Evolutionary conservation across 2,113 vertebrate genomes (phyloP), one percentile per base, ranked within the genome.

Genomic region (Gobio gobio): DNA sequence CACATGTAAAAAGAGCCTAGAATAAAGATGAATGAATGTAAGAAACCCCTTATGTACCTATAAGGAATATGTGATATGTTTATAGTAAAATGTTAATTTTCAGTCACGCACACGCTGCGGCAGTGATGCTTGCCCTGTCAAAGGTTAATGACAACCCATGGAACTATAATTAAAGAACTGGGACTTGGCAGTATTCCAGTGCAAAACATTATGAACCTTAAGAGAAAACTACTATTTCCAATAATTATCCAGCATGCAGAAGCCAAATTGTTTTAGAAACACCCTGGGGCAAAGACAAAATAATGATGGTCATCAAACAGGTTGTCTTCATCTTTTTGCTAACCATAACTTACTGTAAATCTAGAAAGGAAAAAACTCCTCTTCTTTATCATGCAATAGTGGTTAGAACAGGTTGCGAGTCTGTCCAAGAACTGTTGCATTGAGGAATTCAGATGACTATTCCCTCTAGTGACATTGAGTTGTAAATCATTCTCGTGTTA

Each of bases 101-200:
- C 73, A 51, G 47, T 77, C 47, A 51, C 33, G 74, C 49, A 77
- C 49, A 36, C 2, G 49, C 74, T 77, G 61, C 5, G 18, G 10
- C 61, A 77, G 14, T 51, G n/a, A 82, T 22, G 54, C 77, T 61
- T 61, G 70, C 36, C 24, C 49, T 43, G 88, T 59, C 82, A 36
- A 33, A 89, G 87, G 89, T 91, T 91, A 91, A 90, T 87, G 87
- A 91, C 78, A 79, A 89, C 78, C 33, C 54, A 58, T 22, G 59
- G 45, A 87, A 86, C 29, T 64, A 85, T 45, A 26, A 72, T 43
- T 88, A 83, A 84, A 70, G 43, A 84, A 63, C 45, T 63, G 59
- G 58, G 33, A 77, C 24, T 36, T 82, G 86, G 90, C 87, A 92
- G 80, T 59, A 72, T 76, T 66, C 87, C 33, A 68, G 64, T 45